These are phyloP conservation scores for Xiphydria camelus DNA, from an alignment of 2,888 invertebrate species.

Conservation along the genomic window DNA sequence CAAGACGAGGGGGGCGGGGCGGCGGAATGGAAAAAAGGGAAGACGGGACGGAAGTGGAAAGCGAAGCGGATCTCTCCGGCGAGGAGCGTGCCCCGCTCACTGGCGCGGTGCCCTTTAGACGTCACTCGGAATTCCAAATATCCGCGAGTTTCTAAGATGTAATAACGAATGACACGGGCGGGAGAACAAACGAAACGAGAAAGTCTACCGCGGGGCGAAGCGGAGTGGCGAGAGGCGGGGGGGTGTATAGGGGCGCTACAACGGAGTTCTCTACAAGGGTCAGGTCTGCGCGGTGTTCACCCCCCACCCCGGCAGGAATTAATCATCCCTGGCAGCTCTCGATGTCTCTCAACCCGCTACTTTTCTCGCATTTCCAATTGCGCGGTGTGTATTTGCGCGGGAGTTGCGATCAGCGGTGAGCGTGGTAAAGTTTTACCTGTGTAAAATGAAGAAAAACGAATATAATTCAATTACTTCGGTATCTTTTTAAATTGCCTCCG, in stretches of 20 bases:
- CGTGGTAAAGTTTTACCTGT: too few relatives aligned
- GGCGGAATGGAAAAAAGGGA: too few relatives aligned
- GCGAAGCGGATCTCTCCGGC: too few relatives aligned
- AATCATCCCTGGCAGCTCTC: conserved; percentile 49
- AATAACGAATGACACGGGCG: conserved; percentile 54
- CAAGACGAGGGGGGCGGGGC: too few relatives aligned
- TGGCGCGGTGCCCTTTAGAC: conserved; percentile 35
- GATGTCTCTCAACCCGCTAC: conserved; percentile 42
- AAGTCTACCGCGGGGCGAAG: conserved; percentile 29
- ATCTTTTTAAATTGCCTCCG: too few relatives aligned
- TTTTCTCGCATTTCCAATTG: conserved; percentile 49
- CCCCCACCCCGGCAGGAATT: conserved; percentile 33
- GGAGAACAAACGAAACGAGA: conserved; percentile 47
- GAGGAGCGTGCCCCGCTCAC: too few relatives aligned
- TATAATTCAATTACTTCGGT: too few relatives aligned
- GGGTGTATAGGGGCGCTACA: conserved; percentile 29
- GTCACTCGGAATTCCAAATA: conserved; percentile 55
- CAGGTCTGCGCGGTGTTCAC: conserved; percentile 40
- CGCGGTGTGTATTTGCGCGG: too few relatives aligned
- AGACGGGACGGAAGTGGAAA: too few relatives aligned
- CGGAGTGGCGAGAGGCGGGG: conserved; percentile 14
- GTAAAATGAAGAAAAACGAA: too few relatives aligned
- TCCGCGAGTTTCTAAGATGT: conserved; percentile 52
- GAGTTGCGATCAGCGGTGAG: too few relatives aligned
- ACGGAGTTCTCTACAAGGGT: conserved; percentile 47